A percentile compares a stretch with the other conserved stretches of the same genome.
Evolutionary conservation across 2,113 vertebrate genomes (phyloP).

Genomic region (Myiozetetes cayanensis): DNA sequence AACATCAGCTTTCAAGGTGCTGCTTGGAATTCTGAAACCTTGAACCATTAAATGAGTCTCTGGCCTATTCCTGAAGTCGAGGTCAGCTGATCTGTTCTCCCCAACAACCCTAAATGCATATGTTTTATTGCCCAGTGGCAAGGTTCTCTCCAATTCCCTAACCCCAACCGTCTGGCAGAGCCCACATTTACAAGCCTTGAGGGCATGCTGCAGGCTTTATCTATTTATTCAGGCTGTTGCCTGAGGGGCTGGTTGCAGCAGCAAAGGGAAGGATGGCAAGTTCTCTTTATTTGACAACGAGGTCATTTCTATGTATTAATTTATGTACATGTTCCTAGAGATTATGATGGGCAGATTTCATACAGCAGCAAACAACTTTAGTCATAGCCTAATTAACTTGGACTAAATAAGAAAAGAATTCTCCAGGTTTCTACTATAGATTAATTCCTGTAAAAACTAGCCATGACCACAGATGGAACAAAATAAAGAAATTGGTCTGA

Average conservation of each 20-base stretch:
- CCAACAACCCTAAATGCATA: not conserved
- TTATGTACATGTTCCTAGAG: constrained; percentile 13
- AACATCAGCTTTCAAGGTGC: not conserved
- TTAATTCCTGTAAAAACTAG: not conserved
- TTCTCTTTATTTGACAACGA: not conserved
- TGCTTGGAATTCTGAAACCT: not conserved
- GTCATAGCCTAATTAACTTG: not conserved
- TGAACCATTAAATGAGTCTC: not conserved
- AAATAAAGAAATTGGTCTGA: not conserved
- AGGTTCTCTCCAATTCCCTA: not conserved
- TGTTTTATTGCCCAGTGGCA: not conserved
- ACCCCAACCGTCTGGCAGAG: not conserved
- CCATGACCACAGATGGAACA: not conserved
- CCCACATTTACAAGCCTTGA: not conserved
- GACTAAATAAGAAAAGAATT: not conserved
- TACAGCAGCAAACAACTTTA: not conserved
- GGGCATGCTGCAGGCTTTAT: constrained; percentile 10
- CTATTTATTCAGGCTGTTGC: constrained; percentile 42
- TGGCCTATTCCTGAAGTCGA: not conserved
- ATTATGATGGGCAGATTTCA: not conserved
- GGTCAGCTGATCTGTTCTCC: not conserved
- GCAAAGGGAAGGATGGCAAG: not conserved
- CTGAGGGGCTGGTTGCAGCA: not conserved
- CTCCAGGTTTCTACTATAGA: not conserved
- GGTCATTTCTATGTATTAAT: constrained; percentile 34